A percentile compares a stretch with the other conserved stretches of the same genome.
Evolutionary conservation across 1,140 invertebrate species (phyloP).

Genomic region (Ceratosolen solmsi): DNA sequence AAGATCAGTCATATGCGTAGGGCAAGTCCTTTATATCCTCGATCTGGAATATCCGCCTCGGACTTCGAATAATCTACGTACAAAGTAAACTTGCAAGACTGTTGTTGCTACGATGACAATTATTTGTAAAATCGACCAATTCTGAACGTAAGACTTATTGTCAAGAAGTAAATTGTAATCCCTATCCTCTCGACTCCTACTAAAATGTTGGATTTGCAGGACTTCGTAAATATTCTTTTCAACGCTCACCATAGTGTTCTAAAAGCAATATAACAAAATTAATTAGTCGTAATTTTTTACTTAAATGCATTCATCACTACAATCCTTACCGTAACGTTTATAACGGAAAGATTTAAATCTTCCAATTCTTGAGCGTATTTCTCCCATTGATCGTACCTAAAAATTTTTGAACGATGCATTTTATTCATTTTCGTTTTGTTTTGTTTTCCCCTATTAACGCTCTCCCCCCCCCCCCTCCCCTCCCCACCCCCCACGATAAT

Average conservation of each 20-base stretch:
- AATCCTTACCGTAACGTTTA: conserved; percentile 88
- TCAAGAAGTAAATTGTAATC: conserved; percentile 87
- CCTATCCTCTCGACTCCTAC: conserved; percentile 82
- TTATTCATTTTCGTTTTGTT: too few species aligned
- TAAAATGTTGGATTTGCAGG: conserved; percentile 86
- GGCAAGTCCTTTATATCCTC: conserved; percentile 71
- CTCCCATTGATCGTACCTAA: conserved; percentile 92
- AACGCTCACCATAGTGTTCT: conserved; percentile 83
- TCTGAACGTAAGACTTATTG: conserved; percentile 89
- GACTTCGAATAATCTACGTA: conserved; percentile 89
- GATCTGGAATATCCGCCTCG: conserved; percentile 78
- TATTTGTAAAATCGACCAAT: conserved; percentile 91
- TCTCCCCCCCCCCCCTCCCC: too few species aligned
- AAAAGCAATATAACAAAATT: conserved; percentile 63
- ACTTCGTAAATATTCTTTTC: conserved; percentile 91
- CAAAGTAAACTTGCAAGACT: conserved; percentile 88
- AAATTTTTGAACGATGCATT: conserved; percentile 52
- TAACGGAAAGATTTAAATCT: conserved; percentile 88
- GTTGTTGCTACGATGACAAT: conserved; percentile 85
- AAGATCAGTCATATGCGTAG: neutral
- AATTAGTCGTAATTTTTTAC: neutral
- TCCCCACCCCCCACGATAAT: neutral
- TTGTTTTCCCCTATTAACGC: too few species aligned
- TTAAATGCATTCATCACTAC: too few species aligned
- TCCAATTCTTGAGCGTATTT: conserved; percentile 92